These are phyloP conservation scores for Vanessa atalanta DNA, from an alignment of 1,140 invertebrate species.

Conservation along the genomic window DNA sequence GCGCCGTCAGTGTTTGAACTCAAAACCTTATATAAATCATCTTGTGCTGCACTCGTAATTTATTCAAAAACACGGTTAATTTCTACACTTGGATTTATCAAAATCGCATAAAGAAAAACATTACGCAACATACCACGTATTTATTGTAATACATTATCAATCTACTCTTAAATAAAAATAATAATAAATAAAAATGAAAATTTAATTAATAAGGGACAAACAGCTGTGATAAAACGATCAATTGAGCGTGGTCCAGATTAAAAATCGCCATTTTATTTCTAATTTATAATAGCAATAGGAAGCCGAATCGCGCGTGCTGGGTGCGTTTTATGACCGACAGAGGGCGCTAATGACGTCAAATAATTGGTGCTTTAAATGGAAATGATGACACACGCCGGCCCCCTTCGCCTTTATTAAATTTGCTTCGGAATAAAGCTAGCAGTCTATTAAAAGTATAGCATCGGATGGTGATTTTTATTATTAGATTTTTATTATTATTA, in stretches of 20 bases:
- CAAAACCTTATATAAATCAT: too few relatives aligned
- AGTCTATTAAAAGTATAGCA: background rate
- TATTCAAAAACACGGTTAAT: too few relatives aligned
- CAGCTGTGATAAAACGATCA: background rate
- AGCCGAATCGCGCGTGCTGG: conserved; percentile 61
- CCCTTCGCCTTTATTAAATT: conserved; percentile 75
- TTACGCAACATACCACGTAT: too few relatives aligned
- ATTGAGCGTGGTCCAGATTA: conserved; percentile 40
- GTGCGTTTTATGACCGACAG: conserved; percentile 74
- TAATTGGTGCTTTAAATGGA: conserved; percentile 80
- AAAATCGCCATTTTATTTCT: conserved; percentile 71
- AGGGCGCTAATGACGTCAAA: conserved; percentile 78
- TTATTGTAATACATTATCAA: too few relatives aligned
- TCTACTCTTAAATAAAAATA: too few relatives aligned
- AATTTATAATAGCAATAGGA: conserved; percentile 70
- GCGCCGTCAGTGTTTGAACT: too few relatives aligned
- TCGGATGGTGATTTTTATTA: background rate
- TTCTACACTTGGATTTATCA: too few relatives aligned
- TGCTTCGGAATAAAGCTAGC: conserved; percentile 21
- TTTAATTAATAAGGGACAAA: background rate
- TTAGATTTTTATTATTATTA: too few relatives aligned
- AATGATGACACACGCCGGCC: conserved; percentile 73
- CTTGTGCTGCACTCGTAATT: too few relatives aligned
- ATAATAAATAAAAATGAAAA: background rate
- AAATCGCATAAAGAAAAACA: too few relatives aligned